phyloP scores from a whole-genome alignment of 2,888 invertebrate genomes.

The Hedya salicella region DNA sequence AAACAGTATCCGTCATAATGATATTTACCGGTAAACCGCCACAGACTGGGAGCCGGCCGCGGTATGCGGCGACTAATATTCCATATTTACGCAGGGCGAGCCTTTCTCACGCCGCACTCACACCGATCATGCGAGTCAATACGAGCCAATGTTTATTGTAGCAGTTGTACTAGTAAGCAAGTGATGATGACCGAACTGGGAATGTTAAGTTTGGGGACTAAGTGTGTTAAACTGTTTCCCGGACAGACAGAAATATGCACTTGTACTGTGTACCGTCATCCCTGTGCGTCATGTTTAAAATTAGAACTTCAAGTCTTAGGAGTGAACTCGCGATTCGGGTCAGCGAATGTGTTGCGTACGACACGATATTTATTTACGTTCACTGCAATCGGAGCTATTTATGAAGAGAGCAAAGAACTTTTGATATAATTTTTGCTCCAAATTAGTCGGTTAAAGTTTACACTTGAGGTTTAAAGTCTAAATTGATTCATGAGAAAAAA shows the following conservation, averaged over 20 bases:
- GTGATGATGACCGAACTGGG: constrained; percentile 46
- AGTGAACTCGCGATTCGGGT: constrained; percentile 69
- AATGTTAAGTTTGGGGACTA: constrained; percentile 35
- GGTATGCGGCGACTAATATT: constrained; percentile 53
- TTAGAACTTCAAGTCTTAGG: constrained; percentile 68
- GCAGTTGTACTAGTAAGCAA: constrained; percentile 59
- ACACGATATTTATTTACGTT: constrained; percentile 40
- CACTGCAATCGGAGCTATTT: constrained; percentile 32
- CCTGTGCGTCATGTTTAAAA: constrained; percentile 66
- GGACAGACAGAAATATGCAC: constrained; percentile 60
- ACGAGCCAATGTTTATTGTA: constrained; percentile 66
- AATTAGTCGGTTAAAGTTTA: constrained; percentile 8
- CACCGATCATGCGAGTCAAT: constrained; percentile 72
- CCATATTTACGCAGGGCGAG: constrained; percentile 74
- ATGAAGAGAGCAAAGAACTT: constrained; percentile 37
- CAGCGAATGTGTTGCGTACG: constrained; percentile 58
- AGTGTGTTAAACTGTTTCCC: constrained; percentile 27
- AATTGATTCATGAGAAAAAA: not conserved
- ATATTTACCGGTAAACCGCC: constrained; percentile 48
- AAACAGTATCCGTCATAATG: constrained; percentile 39
- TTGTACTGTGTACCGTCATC: constrained; percentile 61
- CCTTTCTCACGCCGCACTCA: constrained; percentile 69
- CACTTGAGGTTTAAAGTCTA: constrained; percentile 19
- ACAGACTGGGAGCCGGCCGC: constrained; percentile 47
- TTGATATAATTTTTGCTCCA: constrained; percentile 35